phyloP scores from a whole-genome alignment of 2,113 vertebrate species.

The Phylloscopus whistleri region DNA sequence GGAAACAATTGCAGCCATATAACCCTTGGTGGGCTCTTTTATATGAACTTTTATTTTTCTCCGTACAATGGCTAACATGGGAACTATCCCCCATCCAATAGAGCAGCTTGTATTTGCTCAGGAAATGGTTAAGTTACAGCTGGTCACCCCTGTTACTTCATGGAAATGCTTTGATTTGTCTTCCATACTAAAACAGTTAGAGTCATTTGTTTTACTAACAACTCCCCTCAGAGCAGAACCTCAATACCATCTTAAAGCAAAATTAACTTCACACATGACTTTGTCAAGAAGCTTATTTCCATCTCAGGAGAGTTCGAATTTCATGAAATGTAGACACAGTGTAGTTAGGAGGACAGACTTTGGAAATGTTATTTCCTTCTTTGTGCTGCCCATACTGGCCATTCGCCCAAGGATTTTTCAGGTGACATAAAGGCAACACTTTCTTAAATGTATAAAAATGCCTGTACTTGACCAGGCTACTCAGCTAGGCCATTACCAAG shows the following conservation, averaged over 20 bases:
- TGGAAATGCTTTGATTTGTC: constrained; percentile 70
- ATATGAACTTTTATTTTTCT: constrained; percentile 72
- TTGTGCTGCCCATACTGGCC: neutral
- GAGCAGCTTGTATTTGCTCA: constrained; percentile 62
- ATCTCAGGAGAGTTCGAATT: constrained; percentile 1
- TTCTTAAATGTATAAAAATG: neutral
- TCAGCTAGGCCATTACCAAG: neutral
- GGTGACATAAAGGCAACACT: neutral
- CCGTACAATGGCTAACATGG: constrained; percentile 58
- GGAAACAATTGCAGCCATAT: constrained; percentile 72
- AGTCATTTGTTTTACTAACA: constrained; percentile 68
- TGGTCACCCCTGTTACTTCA: constrained; percentile 51
- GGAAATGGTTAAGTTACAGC: constrained; percentile 70
- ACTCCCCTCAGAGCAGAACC: constrained; percentile 57
- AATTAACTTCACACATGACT: constrained; percentile 67
- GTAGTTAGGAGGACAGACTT: neutral
- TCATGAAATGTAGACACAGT: neutral
- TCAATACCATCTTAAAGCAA: constrained; percentile 43
- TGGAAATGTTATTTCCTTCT: neutral
- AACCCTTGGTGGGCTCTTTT: constrained; percentile 74
- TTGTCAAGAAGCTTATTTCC: constrained; percentile 51
- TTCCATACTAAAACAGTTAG: constrained; percentile 66
- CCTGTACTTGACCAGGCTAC: constrained; percentile 37
- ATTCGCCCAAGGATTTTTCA: neutral
- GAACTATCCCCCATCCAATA: constrained; percentile 47